Conservation (phyloP, 2,797 vertebrate species). For the Dipus sagitta region DNA sequence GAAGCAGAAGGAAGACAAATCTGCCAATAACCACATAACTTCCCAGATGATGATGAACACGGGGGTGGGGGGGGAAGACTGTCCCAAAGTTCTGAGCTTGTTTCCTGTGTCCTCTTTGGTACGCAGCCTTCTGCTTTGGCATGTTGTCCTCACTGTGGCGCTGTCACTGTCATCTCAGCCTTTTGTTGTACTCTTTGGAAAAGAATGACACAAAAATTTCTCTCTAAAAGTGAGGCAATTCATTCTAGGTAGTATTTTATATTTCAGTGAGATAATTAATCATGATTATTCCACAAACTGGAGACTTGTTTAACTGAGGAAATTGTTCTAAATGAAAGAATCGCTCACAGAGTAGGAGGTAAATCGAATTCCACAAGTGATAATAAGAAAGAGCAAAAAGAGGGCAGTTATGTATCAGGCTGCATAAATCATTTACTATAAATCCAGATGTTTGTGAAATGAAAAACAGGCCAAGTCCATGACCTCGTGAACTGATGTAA, state of each 20-base stretch:
- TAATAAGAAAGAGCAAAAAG: conserved; percentile 87
- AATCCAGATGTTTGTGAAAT: conserved; percentile 88
- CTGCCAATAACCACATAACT: background rate
- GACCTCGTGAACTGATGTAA: conserved; percentile 87
- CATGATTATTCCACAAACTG: conserved; percentile 64
- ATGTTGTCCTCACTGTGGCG: background rate
- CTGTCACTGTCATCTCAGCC: background rate
- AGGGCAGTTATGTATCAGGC: conserved; percentile 81
- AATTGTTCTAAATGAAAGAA: conserved; percentile 86
- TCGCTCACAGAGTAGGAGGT: conserved; percentile 85
- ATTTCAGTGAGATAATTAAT: conserved; percentile 55
- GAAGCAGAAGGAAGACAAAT: background rate
- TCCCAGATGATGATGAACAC: background rate
- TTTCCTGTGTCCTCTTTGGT: background rate
- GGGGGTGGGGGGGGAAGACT: background rate
- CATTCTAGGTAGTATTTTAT: conserved; percentile 24
- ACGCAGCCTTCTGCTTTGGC: background rate
- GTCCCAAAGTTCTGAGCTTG: background rate
- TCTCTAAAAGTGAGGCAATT: conserved; percentile 36
- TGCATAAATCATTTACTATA: conserved; percentile 87
- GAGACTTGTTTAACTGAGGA: conserved; percentile 81
- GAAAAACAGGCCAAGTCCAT: conserved; percentile 86
- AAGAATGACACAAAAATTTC: conserved; percentile 34
- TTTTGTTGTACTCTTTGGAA: background rate
- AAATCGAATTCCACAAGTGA: conserved; percentile 89